Evolutionary conservation across 2,797 vertebrate genomes (phyloP).

Genomic region (Sebastes goodei): DNA sequence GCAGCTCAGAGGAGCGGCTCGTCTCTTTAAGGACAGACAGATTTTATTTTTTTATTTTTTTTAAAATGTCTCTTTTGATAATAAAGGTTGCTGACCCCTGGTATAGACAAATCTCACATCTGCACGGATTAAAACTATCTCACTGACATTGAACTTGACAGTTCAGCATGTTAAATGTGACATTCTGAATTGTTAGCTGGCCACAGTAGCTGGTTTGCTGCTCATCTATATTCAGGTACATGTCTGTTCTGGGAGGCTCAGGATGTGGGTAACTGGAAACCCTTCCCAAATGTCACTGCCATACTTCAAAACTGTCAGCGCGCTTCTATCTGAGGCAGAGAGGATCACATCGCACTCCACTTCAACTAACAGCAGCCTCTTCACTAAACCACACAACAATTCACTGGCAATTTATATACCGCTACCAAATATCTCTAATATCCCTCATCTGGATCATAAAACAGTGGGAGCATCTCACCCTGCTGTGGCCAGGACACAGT

Average conservation of each 20-base stretch:
- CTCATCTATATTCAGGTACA: conserved; percentile 65
- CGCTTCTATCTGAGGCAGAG: conserved; percentile 54
- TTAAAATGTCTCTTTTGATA: too few species aligned
- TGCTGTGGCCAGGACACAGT: not conserved
- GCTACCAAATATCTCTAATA: conserved; percentile 28
- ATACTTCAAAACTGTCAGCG: conserved; percentile 78
- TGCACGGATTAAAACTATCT: conserved; percentile 4
- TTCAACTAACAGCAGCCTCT: conserved; percentile 28
- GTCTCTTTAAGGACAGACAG: too few species aligned
- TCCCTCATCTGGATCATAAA: conserved; percentile 1
- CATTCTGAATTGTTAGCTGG: conserved; percentile 12
- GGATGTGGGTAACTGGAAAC: conserved; percentile 76
- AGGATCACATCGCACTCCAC: conserved; percentile 38
- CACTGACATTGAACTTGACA: not conserved
- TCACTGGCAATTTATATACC: conserved; percentile 23
- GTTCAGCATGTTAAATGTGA: conserved; percentile 11
- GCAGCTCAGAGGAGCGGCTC: too few species aligned
- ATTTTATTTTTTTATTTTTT: too few species aligned
- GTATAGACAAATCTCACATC: not conserved
- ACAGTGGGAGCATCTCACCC: not conserved
- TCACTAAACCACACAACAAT: conserved; percentile 57
- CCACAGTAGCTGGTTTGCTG: conserved; percentile 19
- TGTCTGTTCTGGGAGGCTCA: conserved; percentile 54
- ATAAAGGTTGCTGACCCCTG: too few species aligned
- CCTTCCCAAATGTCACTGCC: conserved; percentile 75